Evolutionary conservation across 2,888 invertebrate genomes (phyloP), one percentile per base, ranked within the genome.

Genomic region (Rotaria magnacalcarata): DNA sequence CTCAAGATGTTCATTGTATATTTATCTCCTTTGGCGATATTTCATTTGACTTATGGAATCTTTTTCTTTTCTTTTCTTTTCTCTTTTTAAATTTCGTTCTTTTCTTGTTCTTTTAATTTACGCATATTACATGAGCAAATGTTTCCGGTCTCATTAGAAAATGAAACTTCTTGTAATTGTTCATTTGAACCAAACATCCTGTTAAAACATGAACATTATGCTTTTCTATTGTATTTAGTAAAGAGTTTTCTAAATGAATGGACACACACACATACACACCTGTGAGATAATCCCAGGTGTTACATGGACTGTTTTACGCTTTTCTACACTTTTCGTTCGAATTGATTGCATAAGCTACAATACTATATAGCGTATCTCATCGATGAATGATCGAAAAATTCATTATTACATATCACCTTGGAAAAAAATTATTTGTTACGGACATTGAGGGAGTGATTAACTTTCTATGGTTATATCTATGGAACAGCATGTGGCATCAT

Each of bases 281-380:
- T 67, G 41, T 67, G 67, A 67, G 67, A 67, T 67, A 67, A 67
- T 67, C 67, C 67, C 67, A 67, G 67, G 67, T 67, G 67, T 67
- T 67, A 34, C 16, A 34, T 34, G 34, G 34, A 67, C 67, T 67
- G 67, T 67, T 67, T 67, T 67, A 67, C 67, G 34, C 67, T 67
- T 67, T 67, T 67, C 67, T 34, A 34, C 67, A 67, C 67, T 2
- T 34, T 56, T 67, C 16, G 16, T 14, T 67, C 14, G 34, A 34
- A 67, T 67, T 34, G 67, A 67, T 67, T 67, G 5, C 67, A 67
- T 67, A 67, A 67, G 67, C 34, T 67, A 67, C 67, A 67, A 67
- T 67, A 34, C 34, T 34, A 34, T 34, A 34, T 34, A 34, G 11
- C 34, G n/a, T 67, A 41, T 67, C 67, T 67, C 34, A 34, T 34